Evolutionary conservation across 1,140 invertebrate genomes (phyloP).

Genomic region (Melipona quadrifasciata): DNA sequence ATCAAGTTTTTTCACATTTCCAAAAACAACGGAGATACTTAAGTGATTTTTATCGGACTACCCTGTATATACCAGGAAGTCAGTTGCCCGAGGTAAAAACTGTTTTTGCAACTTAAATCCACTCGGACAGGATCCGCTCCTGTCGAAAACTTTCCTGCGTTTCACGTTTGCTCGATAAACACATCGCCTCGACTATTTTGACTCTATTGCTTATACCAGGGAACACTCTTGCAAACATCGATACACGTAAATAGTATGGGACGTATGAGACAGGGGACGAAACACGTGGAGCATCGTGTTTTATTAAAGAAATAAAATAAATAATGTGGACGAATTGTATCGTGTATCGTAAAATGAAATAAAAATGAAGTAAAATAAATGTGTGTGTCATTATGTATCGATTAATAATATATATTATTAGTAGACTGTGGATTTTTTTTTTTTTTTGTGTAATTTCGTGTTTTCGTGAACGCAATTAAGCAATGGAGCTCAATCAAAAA

Average conservation of each 20-base stretch:
- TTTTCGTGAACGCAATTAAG: too few relatives aligned
- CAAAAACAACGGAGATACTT: too few relatives aligned
- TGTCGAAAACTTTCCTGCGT: conserved; percentile 2
- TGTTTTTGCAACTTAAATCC: conserved; percentile 20
- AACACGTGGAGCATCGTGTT: background rate
- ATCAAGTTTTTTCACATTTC: too few relatives aligned
- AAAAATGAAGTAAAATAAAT: too few relatives aligned
- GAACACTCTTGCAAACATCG: background rate
- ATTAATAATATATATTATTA: too few relatives aligned
- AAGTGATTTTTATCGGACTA: too few relatives aligned
- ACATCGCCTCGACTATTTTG: background rate
- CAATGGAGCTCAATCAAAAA: too few relatives aligned
- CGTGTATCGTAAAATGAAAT: background rate
- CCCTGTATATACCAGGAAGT: too few relatives aligned
- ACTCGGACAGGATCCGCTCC: background rate
- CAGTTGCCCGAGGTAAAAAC: background rate
- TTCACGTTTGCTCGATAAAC: conserved; percentile 19
- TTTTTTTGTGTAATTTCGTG: too few relatives aligned
- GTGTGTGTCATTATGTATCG: too few relatives aligned
- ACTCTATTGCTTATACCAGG: background rate
- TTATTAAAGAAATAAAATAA: background rate
- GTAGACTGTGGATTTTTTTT: too few relatives aligned
- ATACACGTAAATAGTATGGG: background rate
- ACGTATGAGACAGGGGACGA: too few relatives aligned
- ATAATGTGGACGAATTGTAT: fast-evolving